A percentile compares a stretch with the other conserved stretches of the same genome.
These are phyloP conservation scores for Limonius californicus DNA, from an alignment of 1,140 invertebrate species.

Conservation along the genomic window DNA sequence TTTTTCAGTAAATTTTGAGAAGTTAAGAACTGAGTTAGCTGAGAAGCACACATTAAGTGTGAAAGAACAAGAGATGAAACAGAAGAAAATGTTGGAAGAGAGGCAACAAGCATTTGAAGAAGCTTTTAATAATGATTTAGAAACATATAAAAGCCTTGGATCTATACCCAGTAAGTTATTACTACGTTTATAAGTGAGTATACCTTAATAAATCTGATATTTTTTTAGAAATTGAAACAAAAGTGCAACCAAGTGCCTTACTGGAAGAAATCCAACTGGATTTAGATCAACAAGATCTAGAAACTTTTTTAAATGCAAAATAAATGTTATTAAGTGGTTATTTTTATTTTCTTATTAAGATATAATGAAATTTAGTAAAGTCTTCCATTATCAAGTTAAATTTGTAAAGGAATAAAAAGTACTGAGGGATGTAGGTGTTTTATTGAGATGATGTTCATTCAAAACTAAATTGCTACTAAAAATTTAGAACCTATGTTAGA, in stretches of 20 bases:
- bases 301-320: constrained; percentile 41
- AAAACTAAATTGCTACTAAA: too few species aligned
- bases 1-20: constrained; percentile 28
- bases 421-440: too few species aligned
- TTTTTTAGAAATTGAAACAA: constrained; percentile 38
- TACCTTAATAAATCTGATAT: not conserved
- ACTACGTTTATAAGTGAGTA: not conserved
- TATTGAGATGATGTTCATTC: too few species aligned
- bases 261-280: constrained; percentile 46
- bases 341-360: not conserved
- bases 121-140: constrained; percentile 64
- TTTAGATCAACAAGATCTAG: constrained; percentile 42
- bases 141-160: constrained; percentile 60
- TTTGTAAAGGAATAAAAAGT: not conserved
- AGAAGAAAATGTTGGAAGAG: constrained; percentile 57
- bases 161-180: constrained; percentile 55
- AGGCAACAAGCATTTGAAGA: constrained; percentile 63
- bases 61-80: constrained; percentile 53
- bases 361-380: not conserved
- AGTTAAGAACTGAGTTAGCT: constrained; percentile 52
- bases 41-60: constrained; percentile 56
- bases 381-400: not conserved
- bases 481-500: too few species aligned
- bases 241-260: constrained; percentile 41
- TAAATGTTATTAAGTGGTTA: constrained; percentile 7